Base-by-base conservation (phyloP, 2,888 invertebrate genomes). In the Mythimna loreyi region DNA sequence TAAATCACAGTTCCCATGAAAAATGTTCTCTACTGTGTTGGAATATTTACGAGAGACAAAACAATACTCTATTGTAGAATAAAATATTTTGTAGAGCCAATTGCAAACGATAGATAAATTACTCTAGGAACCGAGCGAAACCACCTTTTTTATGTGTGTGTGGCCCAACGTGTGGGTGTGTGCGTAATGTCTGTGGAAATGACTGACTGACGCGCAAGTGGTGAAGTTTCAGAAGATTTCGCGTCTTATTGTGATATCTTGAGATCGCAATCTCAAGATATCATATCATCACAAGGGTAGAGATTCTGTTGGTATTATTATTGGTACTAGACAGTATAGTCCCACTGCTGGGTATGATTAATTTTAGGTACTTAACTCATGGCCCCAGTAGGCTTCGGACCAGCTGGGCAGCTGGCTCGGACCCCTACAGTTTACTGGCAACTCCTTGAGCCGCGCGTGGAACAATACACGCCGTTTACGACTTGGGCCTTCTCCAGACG, bases 81-180 rank as follows among this genome's bases (percentile, higher is more conserved):
- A 28, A 21, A 49, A 55, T 58, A 72, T 69, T 72, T 40, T 53
- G 50, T 58, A 61, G 11, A 66, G 67, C 49, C 66, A 80, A 72
- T 83, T 75, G 65, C 65, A 40, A 69, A 58, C 56, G 58, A 76
- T 68, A 72, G 66, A 69, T 73, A 58, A 67, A 83, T 83, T 74
- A 72, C 78, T 80, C 66, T 40, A 64, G 59, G 53, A 61, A 67
- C 64, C 49, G 52, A 71, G 60, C 55, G 70, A 67, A 68, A 77
- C 74, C 50, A 49, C 72, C 67, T 53, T 60, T 23, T 49, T 28
- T 49, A 16, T 67, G 21, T 60, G 64, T 75, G 33, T n/a, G 50
- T 19, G 50, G 33, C 6, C 25, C 40, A 49, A 30, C 33, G 36
- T 30, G 28, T 59, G 62, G 60, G 59, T 50, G 56, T 71, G 49